Conservation (phyloP, 2,888 invertebrate species). For the Barypeithes pellucidus region DNA sequence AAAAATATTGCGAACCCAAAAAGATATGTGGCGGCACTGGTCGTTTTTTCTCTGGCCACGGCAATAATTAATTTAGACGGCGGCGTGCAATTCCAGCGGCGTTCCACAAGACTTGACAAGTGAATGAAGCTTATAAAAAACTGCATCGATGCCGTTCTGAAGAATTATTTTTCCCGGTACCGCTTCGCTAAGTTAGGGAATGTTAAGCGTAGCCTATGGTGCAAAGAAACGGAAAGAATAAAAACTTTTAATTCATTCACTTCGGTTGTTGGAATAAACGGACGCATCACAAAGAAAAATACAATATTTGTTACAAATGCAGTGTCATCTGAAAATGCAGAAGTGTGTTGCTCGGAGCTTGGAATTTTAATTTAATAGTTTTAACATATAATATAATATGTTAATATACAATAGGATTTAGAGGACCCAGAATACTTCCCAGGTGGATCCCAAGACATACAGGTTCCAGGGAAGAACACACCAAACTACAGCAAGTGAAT, state of each 20-base stretch:
- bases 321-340: too few species aligned
- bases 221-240: neutral
- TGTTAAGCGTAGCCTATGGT: neutral
- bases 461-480: too few species aligned
- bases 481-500: too few species aligned
- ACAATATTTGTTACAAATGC: too few species aligned
- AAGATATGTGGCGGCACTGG: slow-evolving; percentile 6
- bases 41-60: slow-evolving; percentile 10
- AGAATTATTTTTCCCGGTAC: slow-evolving; percentile 9
- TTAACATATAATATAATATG: too few species aligned
- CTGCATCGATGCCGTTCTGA: slow-evolving; percentile 25
- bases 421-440: too few species aligned
- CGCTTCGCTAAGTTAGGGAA: neutral
- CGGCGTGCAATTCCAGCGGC: slow-evolving; percentile 34
- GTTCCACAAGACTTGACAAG: slow-evolving; percentile 30
- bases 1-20: too few species aligned
- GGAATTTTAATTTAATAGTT: too few species aligned
- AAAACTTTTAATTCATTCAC: neutral
- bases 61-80: slow-evolving; percentile 41
- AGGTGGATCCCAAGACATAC: too few species aligned
- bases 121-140: slow-evolving; percentile 33
- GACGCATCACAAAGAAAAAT: neutral
- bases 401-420: too few species aligned
- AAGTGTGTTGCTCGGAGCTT: too few species aligned
- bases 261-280: too few species aligned